Conservation (phyloP, 2,888 invertebrate species). For the Chloroclystis v-ata region DNA sequence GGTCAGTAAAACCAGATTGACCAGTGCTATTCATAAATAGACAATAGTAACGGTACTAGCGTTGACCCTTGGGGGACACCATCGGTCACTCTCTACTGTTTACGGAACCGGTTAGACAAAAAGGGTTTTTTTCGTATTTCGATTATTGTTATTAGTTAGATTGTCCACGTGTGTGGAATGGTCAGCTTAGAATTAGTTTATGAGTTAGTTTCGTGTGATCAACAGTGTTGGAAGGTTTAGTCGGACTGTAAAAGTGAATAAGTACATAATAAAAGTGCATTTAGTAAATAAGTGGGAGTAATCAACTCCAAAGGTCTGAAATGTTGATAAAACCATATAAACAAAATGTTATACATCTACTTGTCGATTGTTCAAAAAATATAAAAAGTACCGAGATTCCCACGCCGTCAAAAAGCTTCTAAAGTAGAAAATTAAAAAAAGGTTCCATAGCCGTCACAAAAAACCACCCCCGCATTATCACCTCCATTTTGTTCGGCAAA, state of each 20-base stretch:
- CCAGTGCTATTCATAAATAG: constrained; percentile 66
- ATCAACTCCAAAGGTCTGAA: too few relatives aligned
- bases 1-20: constrained; percentile 74
- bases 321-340: neutral
- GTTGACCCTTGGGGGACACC: constrained; percentile 66
- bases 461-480: constrained; percentile 70
- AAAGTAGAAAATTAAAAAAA: constrained; percentile 49
- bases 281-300: too few relatives aligned
- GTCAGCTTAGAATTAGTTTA: constrained; percentile 59
- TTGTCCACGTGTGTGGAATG: constrained; percentile 40
- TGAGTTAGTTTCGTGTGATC: constrained; percentile 34
- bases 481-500: constrained; percentile 73
- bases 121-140: constrained; percentile 49
- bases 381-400: constrained; percentile 39
- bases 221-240: constrained; percentile 35
- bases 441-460: constrained; percentile 51
- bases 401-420: constrained; percentile 51
- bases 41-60: constrained; percentile 56
- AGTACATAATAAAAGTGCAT: too few relatives aligned
- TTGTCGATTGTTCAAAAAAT: constrained; percentile 26
- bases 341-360: constrained; percentile 18
- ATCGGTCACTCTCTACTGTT: constrained; percentile 61
- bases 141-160: constrained; percentile 48
- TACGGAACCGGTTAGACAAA: constrained; percentile 58
- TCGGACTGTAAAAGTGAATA: constrained; percentile 11